Evolutionary conservation across 2,888 invertebrate species (phyloP).

Genomic region (Drosophila histrio): DNA sequence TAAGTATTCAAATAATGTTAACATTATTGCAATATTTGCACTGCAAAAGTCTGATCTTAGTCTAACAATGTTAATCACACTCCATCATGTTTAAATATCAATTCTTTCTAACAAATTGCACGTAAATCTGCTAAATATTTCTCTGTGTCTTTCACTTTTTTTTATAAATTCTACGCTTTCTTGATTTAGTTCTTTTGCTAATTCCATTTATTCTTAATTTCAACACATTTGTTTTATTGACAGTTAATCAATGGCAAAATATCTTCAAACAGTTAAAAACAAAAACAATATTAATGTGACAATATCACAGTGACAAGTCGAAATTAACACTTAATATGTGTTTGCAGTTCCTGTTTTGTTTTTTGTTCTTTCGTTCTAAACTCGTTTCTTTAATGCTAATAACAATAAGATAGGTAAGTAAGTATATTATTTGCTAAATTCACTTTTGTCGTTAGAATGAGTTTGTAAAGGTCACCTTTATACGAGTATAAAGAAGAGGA

Average conservation of each 20-base stretch:
- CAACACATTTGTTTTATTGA: conserved; percentile 8
- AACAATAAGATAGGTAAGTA: conserved; percentile 2
- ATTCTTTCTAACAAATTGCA: no score
- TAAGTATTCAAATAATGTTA: no score
- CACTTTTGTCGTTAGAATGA: conserved; percentile 25
- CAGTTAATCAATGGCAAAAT: conserved; percentile 24
- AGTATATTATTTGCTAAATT: not conserved
- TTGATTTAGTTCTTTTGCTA: not conserved
- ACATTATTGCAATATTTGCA: no score
- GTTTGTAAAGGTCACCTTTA: conserved; percentile 20
- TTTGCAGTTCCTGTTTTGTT: conserved; percentile 6
- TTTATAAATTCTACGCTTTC: not conserved
- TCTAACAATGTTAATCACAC: no score
- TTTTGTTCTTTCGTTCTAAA: conserved; percentile 9
- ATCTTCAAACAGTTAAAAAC: conserved; percentile 14
- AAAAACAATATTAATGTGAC: conserved; percentile 18
- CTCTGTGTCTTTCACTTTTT: not conserved
- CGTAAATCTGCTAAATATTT: no score
- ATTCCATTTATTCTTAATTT: not conserved
- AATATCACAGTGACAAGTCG: conserved; percentile 41
- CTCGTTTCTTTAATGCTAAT: conserved; percentile 15
- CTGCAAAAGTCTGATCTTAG: no score
- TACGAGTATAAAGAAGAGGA: no score
- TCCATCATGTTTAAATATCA: no score
- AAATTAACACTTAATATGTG: conserved; percentile 16